Percentiles rank a stretch among this genome's conserved stretches.
These are phyloP conservation scores for Steromphala cineraria DNA, from an alignment of 2,888 invertebrate genomes.

Conservation along the genomic window DNA sequence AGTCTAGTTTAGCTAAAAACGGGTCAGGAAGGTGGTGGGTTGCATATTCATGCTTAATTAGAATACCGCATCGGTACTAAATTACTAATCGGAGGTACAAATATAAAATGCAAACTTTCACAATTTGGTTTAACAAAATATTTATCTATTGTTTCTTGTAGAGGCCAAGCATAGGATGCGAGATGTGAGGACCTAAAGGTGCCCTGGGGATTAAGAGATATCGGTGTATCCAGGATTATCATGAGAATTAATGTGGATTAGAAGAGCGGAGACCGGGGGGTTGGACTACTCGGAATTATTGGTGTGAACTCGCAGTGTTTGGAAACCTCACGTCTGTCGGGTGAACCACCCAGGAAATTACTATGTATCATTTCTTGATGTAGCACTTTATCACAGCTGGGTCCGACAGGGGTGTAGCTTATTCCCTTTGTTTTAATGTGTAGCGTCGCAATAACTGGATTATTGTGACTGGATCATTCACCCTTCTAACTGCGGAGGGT, in stretches of 20 bases:
- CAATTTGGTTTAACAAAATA: too few relatives aligned
- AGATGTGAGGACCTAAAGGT: neutral
- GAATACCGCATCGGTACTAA: too few relatives aligned
- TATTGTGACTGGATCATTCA: neutral
- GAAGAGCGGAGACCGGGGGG: neutral
- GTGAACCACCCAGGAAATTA: conserved; percentile 4
- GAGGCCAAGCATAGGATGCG: neutral
- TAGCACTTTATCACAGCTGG: neutral
- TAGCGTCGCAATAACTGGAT: neutral
- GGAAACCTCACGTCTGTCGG: neutral
- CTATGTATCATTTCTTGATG: neutral
- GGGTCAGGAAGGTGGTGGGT: too few relatives aligned
- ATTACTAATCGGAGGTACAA: too few relatives aligned
- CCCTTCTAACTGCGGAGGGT: neutral
- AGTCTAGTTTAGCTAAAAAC: too few relatives aligned
- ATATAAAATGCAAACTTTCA: too few relatives aligned
- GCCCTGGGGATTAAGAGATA: neutral
- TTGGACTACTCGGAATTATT: neutral
- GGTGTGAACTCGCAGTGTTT: neutral
- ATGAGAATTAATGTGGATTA: neutral
- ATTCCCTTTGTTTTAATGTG: neutral
- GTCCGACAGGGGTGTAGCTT: neutral
- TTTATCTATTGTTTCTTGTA: neutral
- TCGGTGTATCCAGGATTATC: neutral
- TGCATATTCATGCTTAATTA: too few relatives aligned